Evolutionary conservation across 2,888 invertebrate genomes (phyloP).

Genomic region (Steinernema hermaphroditum): DNA sequence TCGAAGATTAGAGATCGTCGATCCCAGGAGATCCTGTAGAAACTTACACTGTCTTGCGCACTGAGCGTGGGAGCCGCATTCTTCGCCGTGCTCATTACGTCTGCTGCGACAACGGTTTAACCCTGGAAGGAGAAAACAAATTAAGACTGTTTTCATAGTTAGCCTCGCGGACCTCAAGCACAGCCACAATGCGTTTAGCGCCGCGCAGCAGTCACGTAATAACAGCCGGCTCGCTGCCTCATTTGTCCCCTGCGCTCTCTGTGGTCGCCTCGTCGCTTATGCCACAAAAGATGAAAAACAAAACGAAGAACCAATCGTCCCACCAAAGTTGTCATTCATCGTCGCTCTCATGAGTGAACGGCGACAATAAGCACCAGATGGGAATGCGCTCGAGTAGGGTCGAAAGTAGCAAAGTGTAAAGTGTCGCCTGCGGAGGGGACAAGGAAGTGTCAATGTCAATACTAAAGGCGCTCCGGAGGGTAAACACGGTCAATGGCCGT

Average conservation of each 20-base stretch:
- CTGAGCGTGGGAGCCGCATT: slow-evolving; percentile 2
- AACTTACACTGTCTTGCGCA: slow-evolving; percentile 4
- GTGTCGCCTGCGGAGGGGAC: not conserved
- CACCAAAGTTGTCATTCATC: slow-evolving; percentile 3
- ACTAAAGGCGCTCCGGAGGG: not conserved
- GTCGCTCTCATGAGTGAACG: slow-evolving; percentile 11
- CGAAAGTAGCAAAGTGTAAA: slow-evolving; percentile 5
- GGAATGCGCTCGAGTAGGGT: not conserved
- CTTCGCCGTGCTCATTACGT: slow-evolving; percentile 10
- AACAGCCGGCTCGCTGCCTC: not conserved
- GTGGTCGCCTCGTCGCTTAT: not conserved
- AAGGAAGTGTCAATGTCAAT: not conserved
- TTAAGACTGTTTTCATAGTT: slow-evolving; percentile 9
- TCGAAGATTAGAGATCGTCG: too few species aligned
- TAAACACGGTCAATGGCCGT: slow-evolving; percentile 11
- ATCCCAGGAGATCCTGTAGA: too few species aligned
- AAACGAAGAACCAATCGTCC: not conserved
- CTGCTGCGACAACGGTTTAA: slow-evolving; percentile 25
- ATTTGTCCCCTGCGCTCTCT: not conserved
- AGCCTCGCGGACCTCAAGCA: not conserved
- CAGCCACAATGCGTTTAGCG: not conserved
- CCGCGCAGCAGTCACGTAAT: slow-evolving; percentile 4
- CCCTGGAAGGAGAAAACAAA: slow-evolving; percentile 8
- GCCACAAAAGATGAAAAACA: slow-evolving; percentile 7
- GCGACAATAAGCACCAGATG: slow-evolving; percentile 2